These are phyloP conservation scores for Brachyhypopomus gauderio DNA, from an alignment of 2,113 vertebrate species.

Conservation along the genomic window DNA sequence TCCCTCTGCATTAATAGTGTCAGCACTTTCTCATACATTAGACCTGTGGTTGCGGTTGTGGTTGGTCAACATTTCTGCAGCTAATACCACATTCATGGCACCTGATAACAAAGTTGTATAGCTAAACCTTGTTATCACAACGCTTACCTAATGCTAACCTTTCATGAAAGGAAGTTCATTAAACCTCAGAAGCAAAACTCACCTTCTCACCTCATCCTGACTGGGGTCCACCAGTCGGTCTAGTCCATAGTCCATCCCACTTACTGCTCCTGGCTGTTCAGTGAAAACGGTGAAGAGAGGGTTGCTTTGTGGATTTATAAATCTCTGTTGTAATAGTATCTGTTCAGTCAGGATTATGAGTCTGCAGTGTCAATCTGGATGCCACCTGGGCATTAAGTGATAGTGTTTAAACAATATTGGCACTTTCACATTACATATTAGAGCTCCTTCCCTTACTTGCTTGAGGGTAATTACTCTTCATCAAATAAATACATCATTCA, in stretches of 20 bases:
- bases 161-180: background rate
- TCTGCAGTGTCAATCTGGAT: background rate
- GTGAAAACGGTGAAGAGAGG: background rate
- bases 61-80: background rate
- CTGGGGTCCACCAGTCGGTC: conserved; percentile 84
- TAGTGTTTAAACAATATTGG: background rate
- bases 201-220: conserved; percentile 87
- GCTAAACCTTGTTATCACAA: background rate
- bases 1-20: conserved; percentile 14
- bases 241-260: conserved; percentile 86
- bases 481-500: too few species aligned
- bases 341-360: background rate
- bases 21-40: background rate
- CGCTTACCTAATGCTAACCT: background rate
- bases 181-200: conserved; percentile 43
- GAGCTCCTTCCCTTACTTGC: background rate
- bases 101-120: background rate
- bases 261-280: conserved; percentile 84
- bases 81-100: background rate
- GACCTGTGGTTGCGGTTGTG: background rate
- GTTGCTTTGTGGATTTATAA: background rate
- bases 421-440: background rate
- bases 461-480: too few species aligned
- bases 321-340: background rate
- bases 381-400: background rate